A percentile compares a stretch with the other conserved stretches of the same genome.
These are phyloP conservation scores for Euura saliciscinereae DNA, from an alignment of 1,140 invertebrate genomes.

Conservation along the genomic window DNA sequence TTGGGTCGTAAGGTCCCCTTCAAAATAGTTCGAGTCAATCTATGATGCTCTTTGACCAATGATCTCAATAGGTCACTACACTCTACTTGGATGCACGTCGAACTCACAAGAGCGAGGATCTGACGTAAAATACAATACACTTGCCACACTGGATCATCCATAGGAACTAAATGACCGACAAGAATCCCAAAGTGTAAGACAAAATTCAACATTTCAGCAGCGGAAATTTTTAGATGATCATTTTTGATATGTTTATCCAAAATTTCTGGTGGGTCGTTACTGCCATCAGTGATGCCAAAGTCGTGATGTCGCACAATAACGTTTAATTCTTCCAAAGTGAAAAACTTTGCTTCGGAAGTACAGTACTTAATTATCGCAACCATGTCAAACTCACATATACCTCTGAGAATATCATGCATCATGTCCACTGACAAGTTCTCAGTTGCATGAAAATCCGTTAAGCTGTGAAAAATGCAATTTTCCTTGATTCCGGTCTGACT, in stretches of 20 bases:
- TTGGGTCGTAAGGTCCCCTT: slow-evolving; percentile 15
- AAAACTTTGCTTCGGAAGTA: slow-evolving; percentile 26
- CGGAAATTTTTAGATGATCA: slow-evolving; percentile 31
- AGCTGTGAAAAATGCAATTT: slow-evolving; percentile 18
- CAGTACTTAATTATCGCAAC: slow-evolving; percentile 28
- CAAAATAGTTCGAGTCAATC: slow-evolving; percentile 17
- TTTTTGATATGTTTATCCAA: slow-evolving; percentile 31
- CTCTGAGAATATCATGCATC: slow-evolving; percentile 42
- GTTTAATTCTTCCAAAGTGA: slow-evolving; percentile 32
- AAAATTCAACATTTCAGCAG: slow-evolving; percentile 36
- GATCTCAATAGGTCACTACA: neutral
- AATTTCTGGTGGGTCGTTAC: slow-evolving; percentile 27
- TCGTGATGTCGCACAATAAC: slow-evolving; percentile 25
- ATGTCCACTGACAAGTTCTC: slow-evolving; percentile 34
- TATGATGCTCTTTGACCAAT: too few relatives aligned
- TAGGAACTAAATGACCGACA: slow-evolving; percentile 27
- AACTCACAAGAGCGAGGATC: slow-evolving; percentile 20
- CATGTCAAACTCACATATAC: slow-evolving; percentile 36
- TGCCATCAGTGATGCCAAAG: slow-evolving; percentile 18
- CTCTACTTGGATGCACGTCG: slow-evolving; percentile 15
- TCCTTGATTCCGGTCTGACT: slow-evolving; percentile 22
- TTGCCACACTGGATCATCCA: slow-evolving; percentile 27
- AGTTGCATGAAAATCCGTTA: slow-evolving; percentile 33
- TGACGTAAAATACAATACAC: slow-evolving; percentile 24
- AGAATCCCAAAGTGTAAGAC: slow-evolving; percentile 31